Base-by-base conservation (phyloP, 2,888 invertebrate genomes). In the Dione juno region DNA sequence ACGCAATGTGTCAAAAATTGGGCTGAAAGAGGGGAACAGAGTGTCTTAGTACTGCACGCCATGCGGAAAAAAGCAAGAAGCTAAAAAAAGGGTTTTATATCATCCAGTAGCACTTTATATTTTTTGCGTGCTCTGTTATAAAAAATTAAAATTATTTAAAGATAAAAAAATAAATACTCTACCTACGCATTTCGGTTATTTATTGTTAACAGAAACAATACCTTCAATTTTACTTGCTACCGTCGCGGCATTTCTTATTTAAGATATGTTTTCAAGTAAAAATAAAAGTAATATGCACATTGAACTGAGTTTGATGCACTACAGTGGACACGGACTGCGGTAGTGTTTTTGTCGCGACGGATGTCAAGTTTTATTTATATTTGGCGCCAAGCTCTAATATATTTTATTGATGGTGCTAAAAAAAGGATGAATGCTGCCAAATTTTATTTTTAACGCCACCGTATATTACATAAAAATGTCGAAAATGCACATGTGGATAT, bases 321-420 rank as follows among this genome's bases (percentile, higher is more conserved):
- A 57, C 28, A 11, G 35, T 16, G 64, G 43, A 45, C n/a, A n/a
- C n/a, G n/a, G 19, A 40, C 61, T 50, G 61, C 74, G 74, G 69
- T 61, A 66, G 72, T 67, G 71, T 74, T 67, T 72, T 72, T 70
- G 75, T 74, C 85, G 82, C 84, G 84, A 79, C 81, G 83, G 69
- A 73, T 83, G 83, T 83, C 84, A 81, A 79, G 77, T 75, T 85
- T 89, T 90, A 92, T 92, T 90, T 89, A 85, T 80, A 84, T 82
- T 87, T 82, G 92, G 92, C 92, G 92, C 92, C 92, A 85, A 75
- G 78, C 76, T 79, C 79, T 78, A 85, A 87, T 87, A 84, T 57
- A 85, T 80, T 81, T 79, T 80, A 77, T 80, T 80, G 79, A 72
- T 76, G 79, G 77, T 83, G 82, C 82, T 66, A 69, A 76, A 75